Conservation (phyloP, 1,140 invertebrate genomes). For the Zaprionus lachaisei region DNA sequence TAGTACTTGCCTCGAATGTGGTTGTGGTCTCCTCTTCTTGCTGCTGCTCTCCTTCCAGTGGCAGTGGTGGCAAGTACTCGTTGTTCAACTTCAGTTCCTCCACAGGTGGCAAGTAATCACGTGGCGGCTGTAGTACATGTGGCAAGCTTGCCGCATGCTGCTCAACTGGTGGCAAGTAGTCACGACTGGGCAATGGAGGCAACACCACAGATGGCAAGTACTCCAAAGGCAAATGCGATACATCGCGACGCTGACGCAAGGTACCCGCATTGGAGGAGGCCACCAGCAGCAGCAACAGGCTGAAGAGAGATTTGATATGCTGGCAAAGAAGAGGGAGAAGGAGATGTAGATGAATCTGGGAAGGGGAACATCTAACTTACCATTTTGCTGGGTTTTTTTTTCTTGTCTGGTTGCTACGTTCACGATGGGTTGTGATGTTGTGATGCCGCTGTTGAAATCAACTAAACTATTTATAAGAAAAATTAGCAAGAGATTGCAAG, state of each 20-base stretch:
- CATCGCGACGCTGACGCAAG: conserved; percentile 52
- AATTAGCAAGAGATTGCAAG: conserved; percentile 63
- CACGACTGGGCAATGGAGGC: conserved; percentile 68
- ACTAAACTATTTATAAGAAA: conserved; percentile 76
- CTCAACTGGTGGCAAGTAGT: conserved; percentile 70
- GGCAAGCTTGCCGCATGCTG: conserved; percentile 60
- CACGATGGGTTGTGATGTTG: conserved; percentile 43
- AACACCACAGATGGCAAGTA: conserved; percentile 68
- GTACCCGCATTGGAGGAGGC: conserved; percentile 5
- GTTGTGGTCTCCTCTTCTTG: conserved; percentile 30
- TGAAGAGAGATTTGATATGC: conserved; percentile 9
- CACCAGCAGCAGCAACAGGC: conserved; percentile 37
- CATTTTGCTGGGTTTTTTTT: conserved; percentile 14
- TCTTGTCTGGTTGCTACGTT: conserved; percentile 19
- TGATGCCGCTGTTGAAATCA: conserved; percentile 68
- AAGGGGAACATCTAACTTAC: conserved; percentile 28
- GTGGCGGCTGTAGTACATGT: conserved; percentile 61
- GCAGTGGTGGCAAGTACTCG: conserved; percentile 53
- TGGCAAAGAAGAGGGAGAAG: not conserved
- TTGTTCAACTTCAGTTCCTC: conserved; percentile 31
- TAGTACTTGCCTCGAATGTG: conserved; percentile 41
- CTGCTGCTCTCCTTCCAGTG: conserved; percentile 6
- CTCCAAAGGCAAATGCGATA: conserved; percentile 67
- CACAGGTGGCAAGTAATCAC: conserved; percentile 66
- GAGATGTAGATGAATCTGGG: not conserved